Base-by-base conservation (phyloP, 2,797 vertebrate genomes). In the Xyrichtys novacula region DNA sequence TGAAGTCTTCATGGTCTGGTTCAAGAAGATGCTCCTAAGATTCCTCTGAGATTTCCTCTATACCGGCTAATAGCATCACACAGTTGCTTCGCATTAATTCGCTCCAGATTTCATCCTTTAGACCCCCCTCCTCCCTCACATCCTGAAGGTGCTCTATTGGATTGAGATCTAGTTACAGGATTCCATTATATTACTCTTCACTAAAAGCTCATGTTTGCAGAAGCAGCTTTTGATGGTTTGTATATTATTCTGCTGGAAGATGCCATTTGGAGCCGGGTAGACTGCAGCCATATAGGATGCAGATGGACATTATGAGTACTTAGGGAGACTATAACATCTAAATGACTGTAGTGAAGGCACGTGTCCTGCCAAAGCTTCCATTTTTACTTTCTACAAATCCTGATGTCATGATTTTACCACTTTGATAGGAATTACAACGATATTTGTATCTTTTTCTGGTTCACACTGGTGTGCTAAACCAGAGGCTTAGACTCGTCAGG, bases 61-160 rank as follows among this genome's bases (percentile, higher is more conserved):
- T 59, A 10, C 16, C 17, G 8, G 15, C 28, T 17, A 16, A 36
- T n/a, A 3, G 29, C 16, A n/a, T 59, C 29, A 9, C 8, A 3
- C 15, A 23, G 28, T 59, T 25, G 12, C 26, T 23, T 20, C 56
- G 32, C 22, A 14, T 44, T 31, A 28, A 26, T 43, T 14, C 15
- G 40, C 55, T 58, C 14, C n/a, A 55, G 16, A 28, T 56, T 42
- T 57, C 7, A 17, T 43, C 17, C 39, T 20, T 4, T n/a, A 57
- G 16, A 31, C 16, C 19, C 17, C 17, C 1, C 7, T 6, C 1
- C 42, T 31, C n/a, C 26, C 19, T 39, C n/a, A 16, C 40, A 10
- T 44, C 19, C 28, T 6, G 7, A 43, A 44, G 14, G 7, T 23
- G 12, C 49, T 22, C 10, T 20, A 29, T 32, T 32, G 28, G 25